A percentile compares a stretch with the other conserved stretches of the same genome.
phyloP scores from a whole-genome alignment of 2,888 invertebrate species.

The Adelphocoris suturalis region DNA sequence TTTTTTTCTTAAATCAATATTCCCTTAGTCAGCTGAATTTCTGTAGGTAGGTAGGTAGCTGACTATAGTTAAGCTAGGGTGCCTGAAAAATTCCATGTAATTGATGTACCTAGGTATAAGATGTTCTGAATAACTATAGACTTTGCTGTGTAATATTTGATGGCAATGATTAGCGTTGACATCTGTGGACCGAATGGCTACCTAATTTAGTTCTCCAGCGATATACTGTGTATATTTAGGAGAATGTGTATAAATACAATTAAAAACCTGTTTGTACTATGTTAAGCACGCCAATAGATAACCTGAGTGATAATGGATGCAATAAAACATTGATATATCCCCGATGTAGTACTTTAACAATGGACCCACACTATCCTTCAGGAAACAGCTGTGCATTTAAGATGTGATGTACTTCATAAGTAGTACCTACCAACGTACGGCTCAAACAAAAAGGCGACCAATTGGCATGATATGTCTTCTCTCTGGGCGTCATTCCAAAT shows the following conservation, averaged over 20 bases:
- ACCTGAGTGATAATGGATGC: not conserved
- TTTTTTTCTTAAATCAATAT: not conserved
- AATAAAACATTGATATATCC: not conserved
- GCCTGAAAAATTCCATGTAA: not conserved
- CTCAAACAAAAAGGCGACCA: too few species aligned
- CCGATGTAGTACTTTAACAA: too few species aligned
- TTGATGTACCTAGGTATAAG: not conserved
- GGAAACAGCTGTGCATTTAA: too few species aligned
- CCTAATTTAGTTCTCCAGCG: not conserved
- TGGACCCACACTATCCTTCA: too few species aligned
- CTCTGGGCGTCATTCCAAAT: too few species aligned
- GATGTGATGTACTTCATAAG: too few species aligned
- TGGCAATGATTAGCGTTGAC: not conserved
- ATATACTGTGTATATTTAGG: slow-evolving; percentile 1
- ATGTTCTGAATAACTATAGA: not conserved
- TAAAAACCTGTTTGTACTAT: not conserved
- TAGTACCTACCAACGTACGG: too few species aligned
- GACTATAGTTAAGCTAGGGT: too few species aligned
- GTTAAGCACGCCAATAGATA: not conserved
- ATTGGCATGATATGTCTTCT: too few species aligned
- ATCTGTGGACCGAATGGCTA: too few species aligned
- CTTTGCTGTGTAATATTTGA: not conserved
- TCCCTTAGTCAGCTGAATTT: not conserved
- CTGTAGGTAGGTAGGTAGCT: not conserved
- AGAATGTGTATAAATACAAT: not conserved